Conservation (phyloP, 2,113 vertebrate species). For the Campylomormyrus numenius region DNA sequence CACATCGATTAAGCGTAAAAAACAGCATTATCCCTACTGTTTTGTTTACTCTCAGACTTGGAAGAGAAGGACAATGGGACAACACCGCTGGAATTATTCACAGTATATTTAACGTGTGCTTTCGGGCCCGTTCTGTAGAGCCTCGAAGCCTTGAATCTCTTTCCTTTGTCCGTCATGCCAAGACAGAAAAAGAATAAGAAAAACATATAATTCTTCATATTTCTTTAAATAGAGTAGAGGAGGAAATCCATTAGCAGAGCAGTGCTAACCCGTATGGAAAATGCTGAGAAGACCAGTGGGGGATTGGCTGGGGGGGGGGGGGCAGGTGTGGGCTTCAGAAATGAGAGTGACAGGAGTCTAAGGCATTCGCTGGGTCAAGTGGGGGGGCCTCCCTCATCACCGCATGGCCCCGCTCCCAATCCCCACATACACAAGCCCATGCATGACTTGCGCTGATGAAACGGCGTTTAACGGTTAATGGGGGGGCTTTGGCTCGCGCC, state of each 20-base stretch:
- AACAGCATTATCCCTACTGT: constrained; percentile 29
- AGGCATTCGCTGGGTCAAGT: constrained; percentile 8
- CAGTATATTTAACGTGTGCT: constrained; percentile 39
- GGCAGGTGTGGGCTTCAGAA: not conserved
- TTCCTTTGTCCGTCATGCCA: constrained; percentile 52
- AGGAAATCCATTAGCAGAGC: constrained; percentile 18
- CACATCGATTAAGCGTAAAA: constrained; percentile 3
- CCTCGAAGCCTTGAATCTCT: constrained; percentile 37
- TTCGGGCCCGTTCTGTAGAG: constrained; percentile 29
- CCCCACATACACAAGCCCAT: not conserved
- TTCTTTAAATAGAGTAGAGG: constrained; percentile 36
- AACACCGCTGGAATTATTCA: constrained; percentile 31
- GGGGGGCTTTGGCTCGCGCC: constrained; percentile 30
- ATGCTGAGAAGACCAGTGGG: not conserved
- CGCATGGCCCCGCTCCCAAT: not conserved
- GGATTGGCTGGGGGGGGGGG: not conserved
- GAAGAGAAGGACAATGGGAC: constrained; percentile 13
- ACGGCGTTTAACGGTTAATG: constrained; percentile 32
- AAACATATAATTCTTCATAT: constrained; percentile 31
- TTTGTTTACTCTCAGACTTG: constrained; percentile 36
- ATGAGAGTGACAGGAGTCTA: not conserved
- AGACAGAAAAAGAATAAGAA: constrained; percentile 25
- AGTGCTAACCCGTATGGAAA: constrained; percentile 26
- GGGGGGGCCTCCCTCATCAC: not conserved
- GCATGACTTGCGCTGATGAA: constrained; percentile 33